A percentile compares a stretch with the other conserved stretches of the same genome.
phyloP scores from a whole-genome alignment of 1,140 invertebrate species.

The Arion vulgaris region DNA sequence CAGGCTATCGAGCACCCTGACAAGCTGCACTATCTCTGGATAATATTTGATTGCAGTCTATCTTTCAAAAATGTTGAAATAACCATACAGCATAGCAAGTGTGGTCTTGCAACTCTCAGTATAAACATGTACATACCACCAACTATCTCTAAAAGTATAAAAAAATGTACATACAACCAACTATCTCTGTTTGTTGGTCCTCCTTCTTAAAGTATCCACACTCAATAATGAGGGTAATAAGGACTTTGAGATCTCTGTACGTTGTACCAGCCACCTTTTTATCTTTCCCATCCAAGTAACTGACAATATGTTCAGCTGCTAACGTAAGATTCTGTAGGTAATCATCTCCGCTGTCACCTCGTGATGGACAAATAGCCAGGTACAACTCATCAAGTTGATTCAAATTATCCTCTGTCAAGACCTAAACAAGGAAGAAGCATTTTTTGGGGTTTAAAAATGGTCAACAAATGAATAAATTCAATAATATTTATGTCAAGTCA shows the following conservation, averaged over 20 bases:
- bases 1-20: no score
- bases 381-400: slow-evolving; percentile 82
- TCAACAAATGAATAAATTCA: no score
- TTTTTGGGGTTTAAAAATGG: no score
- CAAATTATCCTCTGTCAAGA: slow-evolving; percentile 83
- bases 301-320: slow-evolving; percentile 85
- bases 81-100: no score
- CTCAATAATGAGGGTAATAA: slow-evolving; percentile 82
- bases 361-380: slow-evolving; percentile 73
- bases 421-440: no score
- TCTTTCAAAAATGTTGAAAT: no score
- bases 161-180: slow-evolving; percentile 22
- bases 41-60: no score
- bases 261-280: slow-evolving; percentile 83
- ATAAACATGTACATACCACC: no score
- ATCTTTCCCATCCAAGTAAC: slow-evolving; percentile 85
- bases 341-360: slow-evolving; percentile 55
- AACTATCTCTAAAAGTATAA: no score
- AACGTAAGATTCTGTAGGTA: slow-evolving; percentile 78
- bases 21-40: no score
- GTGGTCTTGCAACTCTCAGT: no score
- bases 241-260: slow-evolving; percentile 84
- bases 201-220: slow-evolving; percentile 87
- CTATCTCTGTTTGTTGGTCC: slow-evolving; percentile 44
- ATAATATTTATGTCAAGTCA: no score